Conservation (phyloP, 2,888 invertebrate species). For the Gryllus longicercus region DNA sequence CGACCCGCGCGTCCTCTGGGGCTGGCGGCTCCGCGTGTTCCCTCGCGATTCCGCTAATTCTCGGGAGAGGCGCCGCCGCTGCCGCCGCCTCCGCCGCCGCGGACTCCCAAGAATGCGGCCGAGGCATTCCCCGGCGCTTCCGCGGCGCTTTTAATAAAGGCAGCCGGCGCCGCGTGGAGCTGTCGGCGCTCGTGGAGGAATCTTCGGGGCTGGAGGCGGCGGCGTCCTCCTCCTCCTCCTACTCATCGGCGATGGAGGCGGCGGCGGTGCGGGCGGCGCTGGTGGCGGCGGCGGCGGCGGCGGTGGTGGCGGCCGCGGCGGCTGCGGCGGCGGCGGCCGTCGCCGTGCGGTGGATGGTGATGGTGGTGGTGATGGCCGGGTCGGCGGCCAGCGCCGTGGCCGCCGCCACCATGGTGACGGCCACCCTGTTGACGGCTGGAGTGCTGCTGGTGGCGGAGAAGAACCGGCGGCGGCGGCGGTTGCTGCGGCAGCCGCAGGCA, state of each 20-base stretch:
- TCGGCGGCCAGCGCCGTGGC: background rate
- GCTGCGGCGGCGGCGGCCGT: background rate
- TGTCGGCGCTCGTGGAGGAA: background rate
- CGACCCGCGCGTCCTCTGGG: background rate
- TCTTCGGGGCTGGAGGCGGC: background rate
- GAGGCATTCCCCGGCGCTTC: background rate
- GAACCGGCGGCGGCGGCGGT: background rate
- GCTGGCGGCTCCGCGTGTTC: background rate
- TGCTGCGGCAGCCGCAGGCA: too few relatives aligned
- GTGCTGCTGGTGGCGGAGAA: background rate
- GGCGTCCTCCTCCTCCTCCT: too few relatives aligned
- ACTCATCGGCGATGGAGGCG: background rate
- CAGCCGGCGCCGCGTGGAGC: background rate
- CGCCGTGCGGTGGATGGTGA: background rate
- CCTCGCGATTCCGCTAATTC: background rate
- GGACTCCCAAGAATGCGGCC: constrained; percentile 1
- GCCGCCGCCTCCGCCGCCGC: background rate
- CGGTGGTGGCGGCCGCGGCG: background rate
- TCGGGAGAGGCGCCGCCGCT: background rate
- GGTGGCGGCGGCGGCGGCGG: background rate
- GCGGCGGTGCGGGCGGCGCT: background rate
- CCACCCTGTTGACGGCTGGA: background rate
- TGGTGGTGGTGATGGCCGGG: background rate
- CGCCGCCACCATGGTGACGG: background rate
- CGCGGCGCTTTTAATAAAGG: constrained; percentile 3